These are phyloP conservation scores for Dendrophyllia cribrosa DNA, from an alignment of 64 coral and sea anemone genomes.

Conservation along the genomic window DNA sequence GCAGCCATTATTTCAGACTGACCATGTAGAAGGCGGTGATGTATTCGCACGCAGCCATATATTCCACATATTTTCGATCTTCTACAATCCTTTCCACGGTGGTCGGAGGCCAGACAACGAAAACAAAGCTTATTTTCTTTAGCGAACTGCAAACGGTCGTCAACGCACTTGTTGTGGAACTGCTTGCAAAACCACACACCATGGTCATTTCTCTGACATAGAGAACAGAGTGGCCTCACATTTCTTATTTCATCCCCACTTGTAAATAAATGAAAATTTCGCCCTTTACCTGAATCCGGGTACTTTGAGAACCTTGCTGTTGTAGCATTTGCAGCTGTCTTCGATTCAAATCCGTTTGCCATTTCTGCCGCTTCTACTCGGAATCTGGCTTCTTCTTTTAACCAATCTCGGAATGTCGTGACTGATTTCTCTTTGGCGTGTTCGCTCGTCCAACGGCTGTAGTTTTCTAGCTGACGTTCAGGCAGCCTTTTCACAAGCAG, in stretches of 20 bases:
- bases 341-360: neutral
- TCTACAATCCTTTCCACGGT: neutral
- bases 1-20: no score
- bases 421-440: conserved; percentile 5
- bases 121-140: conserved; percentile 56
- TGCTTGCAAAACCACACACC: conserved; percentile 16
- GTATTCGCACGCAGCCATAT: conserved; percentile 27
- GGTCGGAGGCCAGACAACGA: conserved; percentile 31
- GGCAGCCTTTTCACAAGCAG: conserved; percentile 35
- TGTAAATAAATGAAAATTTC: neutral
- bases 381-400: conserved; percentile 47
- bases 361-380: conserved; percentile 27
- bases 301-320: neutral
- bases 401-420: conserved; percentile 29
- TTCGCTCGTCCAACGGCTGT: conserved; percentile 23
- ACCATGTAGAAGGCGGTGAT: conserved; percentile 35
- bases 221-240: neutral
- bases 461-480: conserved; percentile 39
- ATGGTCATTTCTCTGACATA: neutral
- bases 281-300: neutral
- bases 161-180: neutral
- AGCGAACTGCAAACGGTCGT: conserved; percentile 37
- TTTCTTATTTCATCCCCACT: neutral
- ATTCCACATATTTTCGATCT: conserved; percentile 21
- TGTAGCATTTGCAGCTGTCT: neutral